These are phyloP conservation scores for Hylaeus volcanicus DNA, from an alignment of 1,140 invertebrate species.

Conservation along the genomic window DNA sequence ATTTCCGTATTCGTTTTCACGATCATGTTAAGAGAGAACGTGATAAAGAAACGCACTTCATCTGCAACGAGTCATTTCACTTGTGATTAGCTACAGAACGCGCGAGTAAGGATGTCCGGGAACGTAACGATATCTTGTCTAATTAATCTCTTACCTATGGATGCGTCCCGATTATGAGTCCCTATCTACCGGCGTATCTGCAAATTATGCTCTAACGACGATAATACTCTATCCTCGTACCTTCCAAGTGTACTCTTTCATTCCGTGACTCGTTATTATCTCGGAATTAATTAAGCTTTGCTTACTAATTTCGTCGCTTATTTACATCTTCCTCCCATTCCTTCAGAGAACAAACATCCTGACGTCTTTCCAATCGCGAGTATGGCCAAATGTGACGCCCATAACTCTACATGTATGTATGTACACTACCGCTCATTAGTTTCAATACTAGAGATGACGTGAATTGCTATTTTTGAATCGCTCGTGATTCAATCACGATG, in stretches of 20 bases:
- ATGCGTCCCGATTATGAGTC: constrained; percentile 24
- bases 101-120: constrained; percentile 10
- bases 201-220: constrained; percentile 40
- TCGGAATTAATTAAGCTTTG: constrained; percentile 32
- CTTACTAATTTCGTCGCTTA: constrained; percentile 30
- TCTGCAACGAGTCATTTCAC: neutral
- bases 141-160: constrained; percentile 43
- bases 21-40: neutral
- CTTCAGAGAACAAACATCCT: neutral
- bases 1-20: neutral
- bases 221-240: constrained; percentile 8
- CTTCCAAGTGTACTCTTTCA: neutral
- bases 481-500: too few species aligned
- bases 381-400: too few species aligned
- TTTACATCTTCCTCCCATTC: neutral
- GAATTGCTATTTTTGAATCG: too few species aligned
- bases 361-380: too few species aligned
- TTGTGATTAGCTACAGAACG: constrained; percentile 1
- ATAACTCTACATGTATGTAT: too few species aligned
- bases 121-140: constrained; percentile 37
- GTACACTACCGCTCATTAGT: too few species aligned
- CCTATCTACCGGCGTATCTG: constrained; percentile 50
- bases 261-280: constrained; percentile 33
- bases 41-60: neutral
- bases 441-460: too few species aligned